These are phyloP conservation scores for Poeciliopsis presidionis DNA, from an alignment of 2,797 vertebrate species.

Conservation along the genomic window DNA sequence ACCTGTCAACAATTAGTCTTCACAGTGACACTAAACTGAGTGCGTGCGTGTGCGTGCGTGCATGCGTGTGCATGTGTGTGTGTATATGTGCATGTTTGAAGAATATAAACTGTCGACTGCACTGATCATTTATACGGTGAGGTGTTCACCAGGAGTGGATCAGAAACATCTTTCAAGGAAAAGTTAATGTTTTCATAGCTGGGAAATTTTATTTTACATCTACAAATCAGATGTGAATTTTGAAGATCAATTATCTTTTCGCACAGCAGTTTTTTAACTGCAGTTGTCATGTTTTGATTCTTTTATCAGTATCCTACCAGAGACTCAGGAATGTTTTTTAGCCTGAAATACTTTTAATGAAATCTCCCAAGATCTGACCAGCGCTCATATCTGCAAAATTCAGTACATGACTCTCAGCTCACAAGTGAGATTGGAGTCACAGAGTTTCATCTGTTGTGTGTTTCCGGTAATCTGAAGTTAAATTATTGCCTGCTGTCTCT, in stretches of 20 bases:
- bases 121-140: slow-evolving; percentile 11
- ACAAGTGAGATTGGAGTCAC: slow-evolving; percentile 16
- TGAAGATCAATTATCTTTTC: not conserved
- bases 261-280: not conserved
- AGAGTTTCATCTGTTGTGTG: slow-evolving; percentile 35
- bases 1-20: slow-evolving; percentile 84
- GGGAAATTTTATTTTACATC: no score
- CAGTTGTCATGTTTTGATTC: not conserved
- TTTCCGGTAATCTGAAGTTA: slow-evolving; percentile 50
- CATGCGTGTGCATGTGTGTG: not conserved
- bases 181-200: slow-evolving; percentile 38
- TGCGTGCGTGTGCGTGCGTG: not conserved
- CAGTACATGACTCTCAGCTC: slow-evolving; percentile 42
- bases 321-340: not conserved
- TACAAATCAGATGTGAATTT: not conserved
- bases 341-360: not conserved
- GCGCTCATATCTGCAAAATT: not conserved
- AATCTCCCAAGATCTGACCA: not conserved
- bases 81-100: slow-evolving; percentile 9
- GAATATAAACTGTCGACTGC: slow-evolving; percentile 29
- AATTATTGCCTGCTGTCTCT: slow-evolving; percentile 27
- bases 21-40: slow-evolving; percentile 49
- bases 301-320: not conserved
- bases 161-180: slow-evolving; percentile 13
- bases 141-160: slow-evolving; percentile 1